Conservation (phyloP, 2,888 invertebrate genomes). For the Tuta absoluta region DNA sequence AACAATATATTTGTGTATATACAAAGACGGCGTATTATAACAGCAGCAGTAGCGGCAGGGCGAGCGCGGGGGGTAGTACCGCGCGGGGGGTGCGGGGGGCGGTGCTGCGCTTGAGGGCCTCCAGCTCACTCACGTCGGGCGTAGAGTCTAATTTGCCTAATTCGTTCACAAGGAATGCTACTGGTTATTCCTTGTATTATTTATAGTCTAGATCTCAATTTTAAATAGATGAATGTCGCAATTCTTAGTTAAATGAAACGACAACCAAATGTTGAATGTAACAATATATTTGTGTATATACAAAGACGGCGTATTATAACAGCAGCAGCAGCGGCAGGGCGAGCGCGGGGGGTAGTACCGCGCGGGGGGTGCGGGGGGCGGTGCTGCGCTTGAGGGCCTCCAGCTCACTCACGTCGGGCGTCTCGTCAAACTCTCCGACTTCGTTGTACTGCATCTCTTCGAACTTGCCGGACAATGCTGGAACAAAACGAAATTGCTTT, state of each 20-base stretch:
- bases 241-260: background rate
- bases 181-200: no score
- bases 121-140: slow-evolving; percentile 72
- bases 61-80: slow-evolving; percentile 40
- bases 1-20: slow-evolving; percentile 75
- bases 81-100: slow-evolving; percentile 38
- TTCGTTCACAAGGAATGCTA: no score
- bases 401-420: slow-evolving; percentile 71
- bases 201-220: no score
- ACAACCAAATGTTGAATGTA: slow-evolving; percentile 61
- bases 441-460: slow-evolving; percentile 77
- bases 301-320: slow-evolving; percentile 45
- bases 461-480: slow-evolving; percentile 74
- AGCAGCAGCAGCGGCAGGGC: slow-evolving; percentile 53
- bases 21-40: slow-evolving; percentile 49
- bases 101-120: slow-evolving; percentile 69
- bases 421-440: slow-evolving; percentile 66
- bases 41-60: slow-evolving; percentile 53
- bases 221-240: no score
- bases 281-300: slow-evolving; percentile 76
- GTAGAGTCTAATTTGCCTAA: slow-evolving; percentile 67
- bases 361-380: slow-evolving; percentile 38
- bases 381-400: slow-evolving; percentile 72
- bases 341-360: slow-evolving; percentile 39
- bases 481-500: background rate